Percentiles rank a stretch among this genome's conserved stretches.
phyloP scores from a whole-genome alignment of 1,140 invertebrate genomes.

The Magallana angulata region DNA sequence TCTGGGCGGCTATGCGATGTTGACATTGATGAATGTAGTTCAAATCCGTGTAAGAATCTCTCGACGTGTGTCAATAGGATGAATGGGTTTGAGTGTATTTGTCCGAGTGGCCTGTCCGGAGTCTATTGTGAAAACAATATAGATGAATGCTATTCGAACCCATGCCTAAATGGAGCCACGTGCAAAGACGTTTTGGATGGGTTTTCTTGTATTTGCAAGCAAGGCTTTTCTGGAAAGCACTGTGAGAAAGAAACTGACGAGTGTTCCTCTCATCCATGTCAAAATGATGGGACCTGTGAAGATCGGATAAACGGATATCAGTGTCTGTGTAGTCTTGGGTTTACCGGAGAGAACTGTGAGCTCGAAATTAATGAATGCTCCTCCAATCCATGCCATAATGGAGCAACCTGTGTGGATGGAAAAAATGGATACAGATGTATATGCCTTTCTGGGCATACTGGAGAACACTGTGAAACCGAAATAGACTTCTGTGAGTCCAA shows the following conservation, averaged over 20 bases:
- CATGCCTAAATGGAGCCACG: conserved; percentile 68
- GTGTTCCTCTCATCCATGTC: conserved; percentile 33
- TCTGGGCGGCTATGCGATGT: conserved; percentile 81
- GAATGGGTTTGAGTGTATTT: conserved; percentile 69
- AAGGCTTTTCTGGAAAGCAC: conserved; percentile 58
- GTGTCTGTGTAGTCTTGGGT: conserved; percentile 58
- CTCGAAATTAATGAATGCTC: conserved; percentile 65
- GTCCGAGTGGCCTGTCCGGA: conserved; percentile 62
- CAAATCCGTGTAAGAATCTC: conserved; percentile 71
- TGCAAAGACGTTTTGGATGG: conserved; percentile 63
- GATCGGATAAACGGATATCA: conserved; percentile 41
- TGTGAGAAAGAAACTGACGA: conserved; percentile 53
- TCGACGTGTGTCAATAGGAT: conserved; percentile 77
- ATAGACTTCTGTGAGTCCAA: conserved; percentile 61
- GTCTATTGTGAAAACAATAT: conserved; percentile 64
- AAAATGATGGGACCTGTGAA: conserved; percentile 59
- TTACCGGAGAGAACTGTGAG: conserved; percentile 64
- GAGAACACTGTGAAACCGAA: conserved; percentile 84
- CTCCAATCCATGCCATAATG: conserved; percentile 61
- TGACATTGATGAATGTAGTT: conserved; percentile 80
- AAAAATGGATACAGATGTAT: conserved; percentile 55
- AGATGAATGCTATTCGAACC: conserved; percentile 61
- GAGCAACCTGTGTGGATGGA: conserved; percentile 46
- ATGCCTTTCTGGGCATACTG: conserved; percentile 61
- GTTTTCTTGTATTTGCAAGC: conserved; percentile 63